Percentiles rank a stretch among this genome's conserved stretches.
Conservation (phyloP, 2,888 invertebrate genomes). For the Periphyllus acericola region DNA sequence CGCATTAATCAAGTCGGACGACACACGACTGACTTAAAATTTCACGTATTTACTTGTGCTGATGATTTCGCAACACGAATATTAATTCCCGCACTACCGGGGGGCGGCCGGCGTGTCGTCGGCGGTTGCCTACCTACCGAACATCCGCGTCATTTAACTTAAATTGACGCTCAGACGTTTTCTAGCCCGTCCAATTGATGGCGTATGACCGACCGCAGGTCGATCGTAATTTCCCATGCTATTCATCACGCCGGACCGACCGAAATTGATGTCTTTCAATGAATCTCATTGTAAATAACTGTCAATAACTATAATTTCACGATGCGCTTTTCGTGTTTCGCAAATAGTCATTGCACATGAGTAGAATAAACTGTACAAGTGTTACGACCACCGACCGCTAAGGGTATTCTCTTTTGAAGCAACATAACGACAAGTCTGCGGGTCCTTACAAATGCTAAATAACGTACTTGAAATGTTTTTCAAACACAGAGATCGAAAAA, state of each 20-base stretch:
- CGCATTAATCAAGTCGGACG: no score
- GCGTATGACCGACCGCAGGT: neutral
- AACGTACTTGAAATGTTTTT: no score
- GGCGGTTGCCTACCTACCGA: neutral
- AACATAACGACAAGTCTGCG: no score
- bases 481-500: no score
- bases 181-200: neutral
- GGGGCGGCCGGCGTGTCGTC: neutral
- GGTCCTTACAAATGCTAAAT: no score
- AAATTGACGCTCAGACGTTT: slow-evolving; percentile 17
- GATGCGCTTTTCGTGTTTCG: neutral
- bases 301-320: neutral
- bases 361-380: neutral
- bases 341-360: neutral
- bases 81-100: neutral
- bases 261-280: slow-evolving; percentile 3
- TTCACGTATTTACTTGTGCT: no score
- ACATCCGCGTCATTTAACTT: neutral
- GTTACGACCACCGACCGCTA: no score
- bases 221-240: slow-evolving; percentile 6
- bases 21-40: no score
- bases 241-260: slow-evolving; percentile 9
- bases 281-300: neutral
- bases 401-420: no score
- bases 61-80: neutral